Evolutionary conservation across 2,797 vertebrate species (phyloP), one percentile per base, ranked within the genome.

Genomic region (Cichlasoma orientale): DNA sequence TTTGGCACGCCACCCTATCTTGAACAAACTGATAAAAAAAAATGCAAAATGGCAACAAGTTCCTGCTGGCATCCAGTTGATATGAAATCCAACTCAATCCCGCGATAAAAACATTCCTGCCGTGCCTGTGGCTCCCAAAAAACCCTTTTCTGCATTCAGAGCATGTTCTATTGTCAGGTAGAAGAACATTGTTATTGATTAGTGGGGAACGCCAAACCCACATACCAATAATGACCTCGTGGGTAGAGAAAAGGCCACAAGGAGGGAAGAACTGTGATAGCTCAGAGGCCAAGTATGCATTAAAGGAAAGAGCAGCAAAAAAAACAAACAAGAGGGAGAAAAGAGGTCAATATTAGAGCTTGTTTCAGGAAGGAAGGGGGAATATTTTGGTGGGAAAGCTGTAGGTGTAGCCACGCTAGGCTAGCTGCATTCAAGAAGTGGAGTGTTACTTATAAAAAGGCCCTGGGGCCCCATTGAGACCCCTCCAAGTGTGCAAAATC

Each of bases 401-500:
- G 83, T 55, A 86, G 71, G 75, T 80, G 79, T 36, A 11, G 27
- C 73, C 57, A 83, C 52, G 18, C 83, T 53, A 50, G 44, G 59
- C 59, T 66, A 47, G 84, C 79, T 68, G 68, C 1, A 56, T 82
- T 72, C 57, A 56, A 82, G 79, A 78, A 85, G 61, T 80, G 75
- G 56, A 86, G 85, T 56, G 79, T 74, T 77, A 71, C 84, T 81
- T 72, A 83, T 93, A 88, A 93, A 95, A 94, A 86, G 91, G 78
- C 77, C 88, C 88, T 56, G 12, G 75, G 89, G 82, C 23, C 86
- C 93, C 75, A 95, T 96, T 95, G 88, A 95, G 91, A 94, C 41
- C 90, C 91, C 87, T 83, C 92, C 93, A 95, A 94, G 94, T 95
- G 95, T 95, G 95, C 85, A 92, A 95, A 95, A 95, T 93, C 93